These are phyloP conservation scores for Turritopsis dohrnii DNA, from an alignment of 30 jellyfish, hydroid and myxozoan genomes.

Conservation along the genomic window DNA sequence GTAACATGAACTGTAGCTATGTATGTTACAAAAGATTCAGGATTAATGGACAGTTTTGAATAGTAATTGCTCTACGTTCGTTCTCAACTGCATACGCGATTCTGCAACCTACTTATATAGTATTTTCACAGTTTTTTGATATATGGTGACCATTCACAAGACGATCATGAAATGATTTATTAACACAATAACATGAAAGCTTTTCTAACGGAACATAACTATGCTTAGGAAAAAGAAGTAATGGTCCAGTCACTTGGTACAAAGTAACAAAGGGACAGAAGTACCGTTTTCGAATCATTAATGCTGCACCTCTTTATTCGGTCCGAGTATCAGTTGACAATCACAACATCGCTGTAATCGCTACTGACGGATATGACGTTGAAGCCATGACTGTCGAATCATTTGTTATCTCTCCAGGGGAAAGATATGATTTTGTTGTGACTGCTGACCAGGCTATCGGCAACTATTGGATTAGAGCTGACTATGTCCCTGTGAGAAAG, in stretches of 20 bases:
- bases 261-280: slow-evolving; percentile 57
- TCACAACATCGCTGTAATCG: slow-evolving; percentile 49
- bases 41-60: too few relatives aligned
- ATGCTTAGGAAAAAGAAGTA: neutral
- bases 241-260: slow-evolving; percentile 73
- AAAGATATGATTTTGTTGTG: slow-evolving; percentile 72
- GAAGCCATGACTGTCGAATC: slow-evolving; percentile 58
- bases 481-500: slow-evolving; percentile 72
- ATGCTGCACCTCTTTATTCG: slow-evolving; percentile 74
- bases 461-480: slow-evolving; percentile 88
- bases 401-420: slow-evolving; percentile 76
- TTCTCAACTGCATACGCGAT: too few relatives aligned
- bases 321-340: slow-evolving; percentile 79
- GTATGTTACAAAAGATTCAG: too few relatives aligned
- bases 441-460: slow-evolving; percentile 65
- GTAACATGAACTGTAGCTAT: too few relatives aligned
- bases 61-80: too few relatives aligned
- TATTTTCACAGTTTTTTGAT: too few relatives aligned
- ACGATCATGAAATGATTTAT: too few relatives aligned
- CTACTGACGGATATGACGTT: slow-evolving; percentile 84
- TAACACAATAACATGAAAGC: too few relatives aligned
- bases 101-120: too few relatives aligned
- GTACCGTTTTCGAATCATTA: slow-evolving; percentile 79
- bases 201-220: too few relatives aligned
- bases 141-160: too few relatives aligned